Evolutionary conservation across 2,113 vertebrate genomes (phyloP), one percentile per base, ranked within the genome.

Genomic region (Bubo blakistoni): DNA sequence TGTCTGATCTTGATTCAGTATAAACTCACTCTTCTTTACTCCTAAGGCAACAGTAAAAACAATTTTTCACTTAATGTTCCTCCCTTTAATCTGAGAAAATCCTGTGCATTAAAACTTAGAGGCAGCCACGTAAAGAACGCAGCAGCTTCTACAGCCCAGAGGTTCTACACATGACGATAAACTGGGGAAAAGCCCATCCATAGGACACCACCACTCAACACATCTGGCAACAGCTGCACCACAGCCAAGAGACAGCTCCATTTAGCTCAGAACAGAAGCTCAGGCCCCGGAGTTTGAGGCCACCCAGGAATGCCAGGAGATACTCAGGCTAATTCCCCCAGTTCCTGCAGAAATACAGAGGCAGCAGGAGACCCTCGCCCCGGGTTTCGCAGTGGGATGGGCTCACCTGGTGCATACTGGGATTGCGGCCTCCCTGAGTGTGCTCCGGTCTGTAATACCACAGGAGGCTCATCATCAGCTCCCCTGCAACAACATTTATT

Each of bases 361-460:
- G 3, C 3, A 3, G 10, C 2, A 2, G 49, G 59, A 57, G 19
- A 4, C 40, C 65, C 78, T 20, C 3, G 6, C 8, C 38, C n/a
- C 1, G 0, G 3, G 7, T 27, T 5, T 11, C 7, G 11, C 11
- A 2, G 1, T 2, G 3, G 3, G 26, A 0, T 1, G n/a, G 78
- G 78, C 98, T 99, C 97, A 99, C 99, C 99, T 99, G 99, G 95
- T 99, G 99, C 97, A 99, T 97, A 93, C 98, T 99, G 97, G 99
- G 99, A 96, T 98, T 99, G 91, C 98, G 98, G 83, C 99, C 99
- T 84, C 99, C 99, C 98, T 99, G 99, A 94, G 99, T 99, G 98
- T 99, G 99, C 98, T 99, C 99, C 61, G 99, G 99, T 95, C 99
- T 98, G 98, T 99, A 99, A 98, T 99, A 99, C 99, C 99, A 99